These are phyloP conservation scores for Emydocephalus ijimae DNA, from an alignment of 2,113 vertebrate species.

Conservation along the genomic window DNA sequence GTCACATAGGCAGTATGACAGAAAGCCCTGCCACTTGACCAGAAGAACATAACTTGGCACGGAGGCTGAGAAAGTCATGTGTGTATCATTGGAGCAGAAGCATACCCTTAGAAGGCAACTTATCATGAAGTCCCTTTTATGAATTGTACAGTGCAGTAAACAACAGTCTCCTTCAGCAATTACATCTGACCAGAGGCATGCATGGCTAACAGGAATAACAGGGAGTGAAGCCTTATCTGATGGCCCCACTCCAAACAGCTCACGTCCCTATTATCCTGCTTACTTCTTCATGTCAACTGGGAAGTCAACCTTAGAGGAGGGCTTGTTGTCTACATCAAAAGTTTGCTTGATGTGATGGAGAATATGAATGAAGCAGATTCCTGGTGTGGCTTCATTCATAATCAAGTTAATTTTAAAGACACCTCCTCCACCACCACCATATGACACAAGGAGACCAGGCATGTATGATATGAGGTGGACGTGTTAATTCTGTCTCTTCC, in stretches of 20 bases:
- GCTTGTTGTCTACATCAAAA: background rate
- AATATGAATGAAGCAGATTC: background rate
- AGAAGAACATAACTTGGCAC: background rate
- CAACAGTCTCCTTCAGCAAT: background rate
- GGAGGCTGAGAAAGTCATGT: no score
- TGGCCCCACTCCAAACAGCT: background rate
- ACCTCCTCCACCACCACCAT: background rate
- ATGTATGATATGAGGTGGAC: background rate
- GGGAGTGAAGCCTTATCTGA: background rate
- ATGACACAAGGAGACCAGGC: background rate
- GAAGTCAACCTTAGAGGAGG: background rate
- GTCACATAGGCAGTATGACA: background rate
- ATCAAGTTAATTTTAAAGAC: background rate
- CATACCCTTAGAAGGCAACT: background rate
- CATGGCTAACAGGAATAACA: background rate
- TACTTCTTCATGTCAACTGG: background rate
- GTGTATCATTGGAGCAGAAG: background rate
- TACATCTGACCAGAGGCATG: background rate
- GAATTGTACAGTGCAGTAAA: background rate
- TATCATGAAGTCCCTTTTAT: background rate
- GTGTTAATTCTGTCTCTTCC: background rate
- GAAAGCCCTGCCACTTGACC: background rate
- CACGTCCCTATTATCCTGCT: background rate
- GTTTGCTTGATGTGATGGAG: background rate
- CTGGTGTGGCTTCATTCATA: background rate